Conservation (phyloP, 2,888 invertebrate genomes). For the Ceramica pisi region DNA sequence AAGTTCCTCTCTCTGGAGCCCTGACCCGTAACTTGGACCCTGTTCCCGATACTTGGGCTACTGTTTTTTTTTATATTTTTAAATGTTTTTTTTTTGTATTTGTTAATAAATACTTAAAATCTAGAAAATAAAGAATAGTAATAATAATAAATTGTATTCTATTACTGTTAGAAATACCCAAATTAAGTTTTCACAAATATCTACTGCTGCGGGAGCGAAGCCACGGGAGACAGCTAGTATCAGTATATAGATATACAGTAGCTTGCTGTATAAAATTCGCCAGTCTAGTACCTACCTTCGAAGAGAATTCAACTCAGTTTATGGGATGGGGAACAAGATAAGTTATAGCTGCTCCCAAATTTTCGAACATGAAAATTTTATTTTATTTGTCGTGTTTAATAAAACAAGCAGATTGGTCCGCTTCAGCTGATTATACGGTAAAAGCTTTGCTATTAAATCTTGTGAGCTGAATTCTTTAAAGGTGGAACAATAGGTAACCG, state of each 20-base stretch:
- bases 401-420: slow-evolving; percentile 21
- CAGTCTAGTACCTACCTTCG: neutral
- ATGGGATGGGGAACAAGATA: slow-evolving; percentile 13
- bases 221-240: too few species aligned
- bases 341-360: slow-evolving; percentile 42
- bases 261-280: slow-evolving; percentile 18
- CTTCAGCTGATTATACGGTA: neutral
- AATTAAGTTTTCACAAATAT: too few species aligned
- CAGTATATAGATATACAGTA: neutral
- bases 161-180: too few species aligned
- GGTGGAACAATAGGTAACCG: slow-evolving; percentile 41
- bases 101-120: too few species aligned
- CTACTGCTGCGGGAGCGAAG: too few species aligned
- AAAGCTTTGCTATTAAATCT: slow-evolving; percentile 2
- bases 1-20: too few species aligned
- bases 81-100: too few species aligned
- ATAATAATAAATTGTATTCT: too few species aligned
- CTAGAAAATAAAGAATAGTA: too few species aligned
- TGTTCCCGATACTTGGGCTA: too few species aligned
- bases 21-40: too few species aligned
- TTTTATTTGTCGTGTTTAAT: slow-evolving; percentile 28
- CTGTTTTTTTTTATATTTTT: too few species aligned
- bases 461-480: slow-evolving; percentile 15
- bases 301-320: slow-evolving; percentile 9
- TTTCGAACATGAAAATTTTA: slow-evolving; percentile 15